Percentiles rank a stretch among this genome's conserved stretches.
These are phyloP conservation scores for Gymnobelideus leadbeateri DNA, from an alignment of 2,113 vertebrate species.

Conservation along the genomic window DNA sequence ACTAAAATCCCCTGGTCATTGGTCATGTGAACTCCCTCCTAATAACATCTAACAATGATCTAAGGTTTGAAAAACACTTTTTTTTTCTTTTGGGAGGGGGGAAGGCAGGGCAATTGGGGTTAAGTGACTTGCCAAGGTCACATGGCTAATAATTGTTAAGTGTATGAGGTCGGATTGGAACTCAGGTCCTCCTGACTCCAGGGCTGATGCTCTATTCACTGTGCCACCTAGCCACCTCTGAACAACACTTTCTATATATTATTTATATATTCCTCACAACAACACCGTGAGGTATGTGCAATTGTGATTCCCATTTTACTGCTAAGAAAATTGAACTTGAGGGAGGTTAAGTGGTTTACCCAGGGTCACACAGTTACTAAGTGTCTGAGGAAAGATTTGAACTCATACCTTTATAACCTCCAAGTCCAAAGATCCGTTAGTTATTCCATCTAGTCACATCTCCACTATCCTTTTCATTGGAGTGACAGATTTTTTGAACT, in stretches of 20 bases:
- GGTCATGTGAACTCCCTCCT: neutral
- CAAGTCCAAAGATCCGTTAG: neutral
- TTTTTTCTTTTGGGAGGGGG: no score
- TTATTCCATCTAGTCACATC: neutral
- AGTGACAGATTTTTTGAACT: neutral
- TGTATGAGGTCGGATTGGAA: no score
- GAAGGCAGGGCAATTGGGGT: no score
- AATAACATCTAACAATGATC: neutral
- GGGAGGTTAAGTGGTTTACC: neutral
- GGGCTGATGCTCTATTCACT: no score
- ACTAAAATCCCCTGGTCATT: neutral
- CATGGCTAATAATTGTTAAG: no score
- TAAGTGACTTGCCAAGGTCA: no score
- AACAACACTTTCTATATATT: accelerated
- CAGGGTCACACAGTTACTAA: no score
- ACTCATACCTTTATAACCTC: neutral
- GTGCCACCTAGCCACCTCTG: no score
- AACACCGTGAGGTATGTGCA: accelerated
- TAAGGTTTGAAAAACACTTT: accelerated
- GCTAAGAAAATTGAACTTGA: conserved; percentile 3
- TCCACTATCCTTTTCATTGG: neutral
- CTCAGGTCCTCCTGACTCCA: no score
- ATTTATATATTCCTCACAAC: neutral
- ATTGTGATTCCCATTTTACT: accelerated
- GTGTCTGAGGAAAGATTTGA: neutral